Percentiles rank a stretch among this genome's conserved stretches.
These are phyloP conservation scores for Dastarcus helophoroides DNA, from an alignment of 2,888 invertebrate species.

Conservation along the genomic window DNA sequence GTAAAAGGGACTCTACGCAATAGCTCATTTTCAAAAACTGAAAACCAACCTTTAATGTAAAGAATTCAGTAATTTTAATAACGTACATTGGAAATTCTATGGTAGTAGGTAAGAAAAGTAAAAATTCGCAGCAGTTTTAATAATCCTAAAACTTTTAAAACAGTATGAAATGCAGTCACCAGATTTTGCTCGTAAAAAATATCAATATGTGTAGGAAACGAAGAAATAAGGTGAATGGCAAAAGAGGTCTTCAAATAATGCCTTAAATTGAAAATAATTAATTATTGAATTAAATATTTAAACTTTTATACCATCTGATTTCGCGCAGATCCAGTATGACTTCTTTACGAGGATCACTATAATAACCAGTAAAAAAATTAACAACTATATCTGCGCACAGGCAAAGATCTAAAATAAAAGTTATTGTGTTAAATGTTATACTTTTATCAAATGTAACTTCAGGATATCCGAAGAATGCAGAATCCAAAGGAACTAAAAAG, in stretches of 20 bases:
- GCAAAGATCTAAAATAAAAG: slow-evolving; percentile 10
- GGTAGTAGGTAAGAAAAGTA: slow-evolving; percentile 14
- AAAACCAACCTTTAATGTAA: slow-evolving; percentile 6
- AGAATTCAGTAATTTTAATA: background rate
- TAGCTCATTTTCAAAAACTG: slow-evolving; percentile 14
- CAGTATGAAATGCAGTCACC: slow-evolving; percentile 1
- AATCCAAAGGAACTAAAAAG: slow-evolving; percentile 19
- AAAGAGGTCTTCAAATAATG: slow-evolving; percentile 29
- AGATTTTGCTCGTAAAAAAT: slow-evolving; percentile 7
- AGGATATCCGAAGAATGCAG: slow-evolving; percentile 6
- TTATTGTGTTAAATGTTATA: background rate
- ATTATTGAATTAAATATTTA: too few species aligned
- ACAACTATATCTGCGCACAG: slow-evolving; percentile 16
- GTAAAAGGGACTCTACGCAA: slow-evolving; percentile 9
- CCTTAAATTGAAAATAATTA: slow-evolving; percentile 17
- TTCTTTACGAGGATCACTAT: slow-evolving; percentile 25
- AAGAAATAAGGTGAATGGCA: slow-evolving; percentile 29
- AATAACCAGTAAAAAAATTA: slow-evolving; percentile 24
- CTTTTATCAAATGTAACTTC: slow-evolving; percentile 5
- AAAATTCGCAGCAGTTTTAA: slow-evolving; percentile 15
- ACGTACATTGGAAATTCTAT: slow-evolving; percentile 14
- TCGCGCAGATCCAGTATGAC: slow-evolving; percentile 22
- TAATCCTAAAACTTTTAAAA: slow-evolving; percentile 12
- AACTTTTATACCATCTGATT: too few species aligned
- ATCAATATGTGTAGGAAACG: slow-evolving; percentile 19